phyloP scores from a whole-genome alignment of 2,797 vertebrate species.

The Esox lucius region DNA sequence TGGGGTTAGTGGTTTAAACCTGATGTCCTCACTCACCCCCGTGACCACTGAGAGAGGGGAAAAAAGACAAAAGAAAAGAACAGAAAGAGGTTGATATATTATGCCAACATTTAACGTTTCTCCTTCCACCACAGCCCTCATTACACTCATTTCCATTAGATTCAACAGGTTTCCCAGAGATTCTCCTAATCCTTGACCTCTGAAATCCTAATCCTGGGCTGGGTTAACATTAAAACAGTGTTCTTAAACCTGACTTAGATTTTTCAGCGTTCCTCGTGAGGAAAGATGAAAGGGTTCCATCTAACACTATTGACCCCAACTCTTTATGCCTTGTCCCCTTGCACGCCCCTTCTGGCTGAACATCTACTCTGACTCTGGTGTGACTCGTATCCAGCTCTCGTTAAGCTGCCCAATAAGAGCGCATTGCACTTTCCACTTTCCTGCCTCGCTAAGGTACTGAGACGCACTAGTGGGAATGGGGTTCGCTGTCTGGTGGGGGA shows the following conservation, averaged over 20 bases:
- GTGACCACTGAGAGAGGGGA: slow-evolving; percentile 63
- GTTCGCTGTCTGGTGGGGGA: slow-evolving; percentile 13
- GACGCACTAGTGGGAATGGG: slow-evolving; percentile 23
- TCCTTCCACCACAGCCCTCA: background rate
- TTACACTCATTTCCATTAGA: background rate
- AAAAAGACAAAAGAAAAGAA: slow-evolving; percentile 35
- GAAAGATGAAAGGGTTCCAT: slow-evolving; percentile 1
- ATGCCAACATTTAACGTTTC: slow-evolving; percentile 16
- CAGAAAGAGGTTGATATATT: slow-evolving; percentile 32
- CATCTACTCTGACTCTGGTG: slow-evolving; percentile 21
- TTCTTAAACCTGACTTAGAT: background rate
- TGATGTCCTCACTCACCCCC: slow-evolving; percentile 66
- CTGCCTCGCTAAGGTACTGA: slow-evolving; percentile 44
- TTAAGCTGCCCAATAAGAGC: slow-evolving; percentile 23
- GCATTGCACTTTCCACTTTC: slow-evolving; percentile 64
- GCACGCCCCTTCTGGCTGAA: slow-evolving; percentile 21
- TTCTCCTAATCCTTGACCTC: background rate
- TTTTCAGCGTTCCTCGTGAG: background rate
- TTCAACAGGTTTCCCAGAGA: background rate
- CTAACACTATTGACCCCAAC: background rate
- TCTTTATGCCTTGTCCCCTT: slow-evolving; percentile 9
- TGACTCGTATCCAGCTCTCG: slow-evolving; percentile 15
- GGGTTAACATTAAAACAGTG: background rate
- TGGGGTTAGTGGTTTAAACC: slow-evolving; percentile 26
- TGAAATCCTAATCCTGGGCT: background rate